Evolutionary conservation across 1,140 invertebrate genomes (phyloP), one percentile per base, ranked within the genome.

Genomic region (Drosophila prosaltans): DNA sequence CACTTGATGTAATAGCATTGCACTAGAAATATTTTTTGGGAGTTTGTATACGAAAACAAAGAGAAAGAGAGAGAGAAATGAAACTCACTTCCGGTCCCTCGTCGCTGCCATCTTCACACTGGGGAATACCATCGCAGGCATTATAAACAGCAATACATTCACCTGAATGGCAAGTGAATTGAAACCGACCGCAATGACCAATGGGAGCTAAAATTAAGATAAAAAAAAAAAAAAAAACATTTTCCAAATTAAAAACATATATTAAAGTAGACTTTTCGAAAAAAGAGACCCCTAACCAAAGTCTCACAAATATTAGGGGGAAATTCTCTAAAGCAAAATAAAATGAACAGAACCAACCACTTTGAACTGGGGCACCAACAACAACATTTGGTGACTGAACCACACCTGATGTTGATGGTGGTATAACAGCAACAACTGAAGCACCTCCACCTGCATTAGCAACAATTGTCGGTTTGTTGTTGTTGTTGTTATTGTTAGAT

Each of bases 131-230:
- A 93, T 99, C 97, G 90, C 98, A 99, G 2, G 97, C 97, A 92
- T 99, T 98, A 92, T 99, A 98, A 75, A 98, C 85, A 11, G 97
- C 97, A 77, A 99, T 98, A 89, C 98, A 99, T 91, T 99, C 98
- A 28, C 95, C 95, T 28, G 95, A 95, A 66, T 95, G 95, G 86
- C 98, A 98, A 91, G 96, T 95, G 90, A 98, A 98, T 92, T 98
- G 97, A 92, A 96, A 97, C 57, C 95, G 94, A 72, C 95, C 96
- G 92, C 97, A 97, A 63, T 94, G 73, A 9, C 80, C 82, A 60
- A 64, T 65, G 68, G 73, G 66, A 65, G 36, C 81, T 77, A 28
- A 55, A 84, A 85, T 54, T 41, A 40, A 16, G 26, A 16, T 16
- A 16, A 16, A 30, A 30, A 0, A 30, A 30, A 30, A 30, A 30